Evolutionary conservation across 2,797 vertebrate genomes (phyloP).

Genomic region (Trachops cirrhosus): DNA sequence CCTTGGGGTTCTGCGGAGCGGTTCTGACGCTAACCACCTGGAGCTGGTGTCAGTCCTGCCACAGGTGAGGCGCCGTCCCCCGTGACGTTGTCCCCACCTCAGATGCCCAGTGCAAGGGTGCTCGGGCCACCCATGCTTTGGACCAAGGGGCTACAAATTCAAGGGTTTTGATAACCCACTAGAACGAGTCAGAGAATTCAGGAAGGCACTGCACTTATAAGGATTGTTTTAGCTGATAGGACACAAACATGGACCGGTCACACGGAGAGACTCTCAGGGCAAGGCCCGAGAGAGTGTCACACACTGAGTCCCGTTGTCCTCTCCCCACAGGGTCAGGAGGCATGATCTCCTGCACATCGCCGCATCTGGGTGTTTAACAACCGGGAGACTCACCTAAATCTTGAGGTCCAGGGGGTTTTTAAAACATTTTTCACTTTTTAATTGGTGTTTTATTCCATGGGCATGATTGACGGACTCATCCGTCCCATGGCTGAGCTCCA

Average conservation of each 20-base stretch:
- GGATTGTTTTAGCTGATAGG: background rate
- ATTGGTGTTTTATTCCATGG: background rate
- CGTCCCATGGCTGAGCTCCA: background rate
- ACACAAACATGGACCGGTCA: background rate
- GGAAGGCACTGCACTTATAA: background rate
- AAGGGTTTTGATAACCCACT: background rate
- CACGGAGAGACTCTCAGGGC: background rate
- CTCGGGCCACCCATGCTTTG: background rate
- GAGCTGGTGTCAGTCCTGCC: background rate
- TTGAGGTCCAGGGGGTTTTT: background rate
- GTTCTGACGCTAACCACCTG: background rate
- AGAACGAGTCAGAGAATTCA: background rate
- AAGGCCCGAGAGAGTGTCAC: background rate
- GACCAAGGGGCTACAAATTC: background rate
- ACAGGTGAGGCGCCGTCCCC: background rate
- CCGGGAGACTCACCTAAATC: background rate
- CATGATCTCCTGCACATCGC: rapidly evolving
- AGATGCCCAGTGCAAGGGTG: background rate
- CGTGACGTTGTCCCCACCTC: background rate
- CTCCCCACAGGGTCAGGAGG: background rate
- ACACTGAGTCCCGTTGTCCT: background rate
- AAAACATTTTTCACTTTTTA: too few species aligned
- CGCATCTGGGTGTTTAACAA: background rate
- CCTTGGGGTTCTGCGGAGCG: background rate
- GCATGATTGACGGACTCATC: background rate